Evolutionary conservation across 2,888 invertebrate species (phyloP).

Genomic region (Tetragonula carbonaria): DNA sequence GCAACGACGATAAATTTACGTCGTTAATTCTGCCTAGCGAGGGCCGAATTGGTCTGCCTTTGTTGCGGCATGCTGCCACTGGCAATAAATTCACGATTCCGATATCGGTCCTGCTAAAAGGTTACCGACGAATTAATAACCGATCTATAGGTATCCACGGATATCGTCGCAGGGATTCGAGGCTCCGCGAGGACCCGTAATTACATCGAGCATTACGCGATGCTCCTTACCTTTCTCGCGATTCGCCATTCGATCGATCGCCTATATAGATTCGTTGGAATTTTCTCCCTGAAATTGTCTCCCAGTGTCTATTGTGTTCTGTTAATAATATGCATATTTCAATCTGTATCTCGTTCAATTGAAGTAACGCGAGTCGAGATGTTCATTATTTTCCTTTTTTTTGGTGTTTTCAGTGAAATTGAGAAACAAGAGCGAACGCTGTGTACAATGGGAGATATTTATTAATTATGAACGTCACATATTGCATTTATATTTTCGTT

Average conservation of each 20-base stretch:
- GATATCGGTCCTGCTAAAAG: constrained; percentile 47
- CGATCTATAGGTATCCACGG: constrained; percentile 32
- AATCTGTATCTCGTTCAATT: not conserved
- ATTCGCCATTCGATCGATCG: constrained; percentile 14
- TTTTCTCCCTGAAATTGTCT: not conserved
- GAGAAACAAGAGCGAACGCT: accelerated
- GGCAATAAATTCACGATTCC: constrained; percentile 57
- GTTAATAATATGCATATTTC: not conserved
- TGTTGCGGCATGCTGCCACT: constrained; percentile 18
- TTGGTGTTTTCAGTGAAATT: not conserved
- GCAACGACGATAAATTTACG: constrained; percentile 44
- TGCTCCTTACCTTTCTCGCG: constrained; percentile 15
- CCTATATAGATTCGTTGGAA: not conserved
- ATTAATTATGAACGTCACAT: not conserved
- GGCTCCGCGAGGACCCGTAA: constrained; percentile 33
- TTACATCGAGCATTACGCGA: constrained; percentile 30
- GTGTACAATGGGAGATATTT: no score
- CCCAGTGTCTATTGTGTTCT: not conserved
- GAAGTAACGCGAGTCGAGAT: not conserved
- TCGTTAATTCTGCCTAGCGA: constrained; percentile 49
- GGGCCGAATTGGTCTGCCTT: constrained; percentile 47
- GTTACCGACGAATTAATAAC: constrained; percentile 55
- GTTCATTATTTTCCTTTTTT: not conserved
- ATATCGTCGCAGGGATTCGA: not conserved
- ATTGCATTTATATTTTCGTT: not conserved